phyloP scores from a whole-genome alignment of 2,797 vertebrate genomes.

The Myotis pilosus region DNA sequence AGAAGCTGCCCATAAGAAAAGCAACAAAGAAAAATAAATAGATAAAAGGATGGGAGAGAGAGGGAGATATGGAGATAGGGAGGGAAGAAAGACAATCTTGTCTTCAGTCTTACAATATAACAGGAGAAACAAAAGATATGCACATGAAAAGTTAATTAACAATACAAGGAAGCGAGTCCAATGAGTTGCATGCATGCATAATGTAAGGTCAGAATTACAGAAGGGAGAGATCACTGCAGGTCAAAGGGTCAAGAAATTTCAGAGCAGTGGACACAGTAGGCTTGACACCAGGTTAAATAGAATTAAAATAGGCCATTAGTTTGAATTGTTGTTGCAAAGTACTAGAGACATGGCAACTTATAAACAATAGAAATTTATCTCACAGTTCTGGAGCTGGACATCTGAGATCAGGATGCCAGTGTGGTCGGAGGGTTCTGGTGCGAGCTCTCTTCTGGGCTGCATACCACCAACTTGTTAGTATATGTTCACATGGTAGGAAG shows the following conservation, averaged over 20 bases:
- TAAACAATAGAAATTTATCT: background rate
- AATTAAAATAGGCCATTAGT: background rate
- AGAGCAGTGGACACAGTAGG: background rate
- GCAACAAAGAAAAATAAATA: background rate
- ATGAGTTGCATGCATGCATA: background rate
- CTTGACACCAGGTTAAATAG: background rate
- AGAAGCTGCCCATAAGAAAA: background rate
- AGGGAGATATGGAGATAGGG: background rate
- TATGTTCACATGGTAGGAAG: accelerated
- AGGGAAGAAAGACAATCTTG: background rate
- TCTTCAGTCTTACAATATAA: background rate
- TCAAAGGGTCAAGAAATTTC: background rate
- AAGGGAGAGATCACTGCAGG: background rate
- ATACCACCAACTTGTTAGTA: background rate
- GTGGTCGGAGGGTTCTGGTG: background rate
- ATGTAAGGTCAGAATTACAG: background rate
- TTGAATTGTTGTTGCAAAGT: background rate
- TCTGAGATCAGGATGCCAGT: background rate
- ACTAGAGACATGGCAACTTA: background rate
- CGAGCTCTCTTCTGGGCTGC: background rate
- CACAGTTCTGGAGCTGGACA: background rate
- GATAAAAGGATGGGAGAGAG: background rate
- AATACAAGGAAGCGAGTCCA: background rate
- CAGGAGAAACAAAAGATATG: background rate
- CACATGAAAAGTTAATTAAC: background rate